These are phyloP conservation scores for Cephalopholis sonnerati DNA, from an alignment of 2,113 vertebrate species.

Conservation along the genomic window DNA sequence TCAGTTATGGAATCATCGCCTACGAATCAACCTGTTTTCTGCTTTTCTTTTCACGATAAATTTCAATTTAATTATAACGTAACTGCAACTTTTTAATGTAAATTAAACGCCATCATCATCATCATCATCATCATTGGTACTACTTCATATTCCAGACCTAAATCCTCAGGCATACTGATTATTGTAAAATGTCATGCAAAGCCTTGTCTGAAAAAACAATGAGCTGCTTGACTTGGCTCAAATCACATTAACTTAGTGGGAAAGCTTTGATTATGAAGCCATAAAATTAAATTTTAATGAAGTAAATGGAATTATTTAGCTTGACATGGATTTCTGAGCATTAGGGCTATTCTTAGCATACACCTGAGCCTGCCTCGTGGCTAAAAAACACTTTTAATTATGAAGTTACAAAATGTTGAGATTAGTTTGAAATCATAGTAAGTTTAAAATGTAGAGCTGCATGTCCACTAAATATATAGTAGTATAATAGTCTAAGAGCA, in stretches of 20 bases:
- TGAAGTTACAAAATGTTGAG: too few species aligned
- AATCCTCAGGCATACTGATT: conserved; percentile 21
- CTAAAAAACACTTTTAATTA: not conserved
- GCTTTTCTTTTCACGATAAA: not conserved
- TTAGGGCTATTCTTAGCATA: not conserved
- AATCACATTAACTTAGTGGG: conserved; percentile 27
- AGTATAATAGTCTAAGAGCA: too few species aligned
- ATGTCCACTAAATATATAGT: too few species aligned
- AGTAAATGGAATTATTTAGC: conserved; percentile 53
- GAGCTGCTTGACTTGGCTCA: conserved; percentile 58
- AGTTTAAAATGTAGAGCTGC: too few species aligned
- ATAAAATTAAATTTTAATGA: conserved; percentile 64
- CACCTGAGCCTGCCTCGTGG: conserved; percentile 24
- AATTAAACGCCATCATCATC: not conserved
- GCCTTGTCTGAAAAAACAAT: conserved; percentile 39
- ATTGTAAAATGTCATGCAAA: conserved; percentile 47
- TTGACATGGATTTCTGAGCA: conserved; percentile 31
- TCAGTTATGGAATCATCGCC: too few species aligned
- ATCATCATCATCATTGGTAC: not conserved
- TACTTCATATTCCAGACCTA: not conserved
- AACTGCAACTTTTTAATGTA: not conserved
- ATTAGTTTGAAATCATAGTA: too few species aligned
- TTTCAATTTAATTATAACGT: not conserved
- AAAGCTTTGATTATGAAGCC: conserved; percentile 61
- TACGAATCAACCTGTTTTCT: not conserved